Evolutionary conservation across 30 jellyfish, hydroid and myxozoan species (phyloP).

Genomic region (Turritopsis rubra): DNA sequence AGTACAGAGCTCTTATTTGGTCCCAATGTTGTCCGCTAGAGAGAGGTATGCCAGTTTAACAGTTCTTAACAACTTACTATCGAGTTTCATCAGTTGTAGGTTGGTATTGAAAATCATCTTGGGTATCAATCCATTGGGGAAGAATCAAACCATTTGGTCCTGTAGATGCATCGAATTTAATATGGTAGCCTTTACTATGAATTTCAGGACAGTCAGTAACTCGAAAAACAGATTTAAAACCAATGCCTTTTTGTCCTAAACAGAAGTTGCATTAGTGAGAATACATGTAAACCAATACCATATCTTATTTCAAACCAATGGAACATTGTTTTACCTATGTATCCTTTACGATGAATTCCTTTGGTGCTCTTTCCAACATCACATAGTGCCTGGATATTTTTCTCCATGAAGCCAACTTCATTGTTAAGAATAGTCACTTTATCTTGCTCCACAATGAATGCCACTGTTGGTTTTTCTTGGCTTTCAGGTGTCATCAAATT

Average conservation of each 20-base stretch:
- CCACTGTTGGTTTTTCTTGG: constrained; percentile 68
- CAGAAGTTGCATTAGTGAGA: not conserved
- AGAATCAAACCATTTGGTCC: constrained; percentile 69
- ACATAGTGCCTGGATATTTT: constrained; percentile 64
- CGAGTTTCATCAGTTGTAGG: not conserved
- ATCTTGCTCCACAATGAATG: constrained; percentile 60
- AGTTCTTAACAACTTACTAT: not conserved
- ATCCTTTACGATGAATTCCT: constrained; percentile 76
- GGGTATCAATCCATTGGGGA: constrained; percentile 59
- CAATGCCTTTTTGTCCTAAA: constrained; percentile 93
- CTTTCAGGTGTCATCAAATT: constrained; percentile 24
- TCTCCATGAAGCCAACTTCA: constrained; percentile 72
- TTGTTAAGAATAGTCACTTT: constrained; percentile 48
- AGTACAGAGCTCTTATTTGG: too few species aligned
- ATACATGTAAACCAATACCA: not conserved
- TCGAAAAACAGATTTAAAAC: constrained; percentile 86
- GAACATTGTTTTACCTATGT: constrained; percentile 44
- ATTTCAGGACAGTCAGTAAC: constrained; percentile 85
- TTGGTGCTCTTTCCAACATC: constrained; percentile 88
- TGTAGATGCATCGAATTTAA: constrained; percentile 54
- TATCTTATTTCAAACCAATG: not conserved
- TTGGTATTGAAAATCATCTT: constrained; percentile 6
- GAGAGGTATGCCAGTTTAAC: too few species aligned
- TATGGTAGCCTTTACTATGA: constrained; percentile 87
- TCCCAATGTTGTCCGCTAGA: too few species aligned